phyloP scores from a whole-genome alignment of 2,113 vertebrate species.

The Rana temporaria region DNA sequence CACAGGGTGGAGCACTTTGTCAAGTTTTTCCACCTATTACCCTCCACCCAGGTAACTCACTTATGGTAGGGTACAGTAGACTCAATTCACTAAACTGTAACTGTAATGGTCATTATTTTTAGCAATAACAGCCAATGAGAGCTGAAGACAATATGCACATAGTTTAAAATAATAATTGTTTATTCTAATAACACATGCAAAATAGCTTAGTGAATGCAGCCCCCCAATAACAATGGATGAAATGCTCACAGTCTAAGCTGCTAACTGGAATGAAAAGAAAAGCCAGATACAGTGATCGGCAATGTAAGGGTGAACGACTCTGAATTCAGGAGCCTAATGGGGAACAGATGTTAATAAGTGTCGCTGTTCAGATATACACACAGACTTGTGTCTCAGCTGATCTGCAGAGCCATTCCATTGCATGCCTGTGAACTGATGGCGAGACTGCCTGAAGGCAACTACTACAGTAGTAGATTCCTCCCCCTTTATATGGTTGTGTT shows the following conservation, averaged over 20 bases:
- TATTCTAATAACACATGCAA: no score
- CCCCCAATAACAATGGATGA: background rate
- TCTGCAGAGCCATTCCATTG: background rate
- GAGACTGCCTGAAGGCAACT: no score
- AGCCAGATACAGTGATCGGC: background rate
- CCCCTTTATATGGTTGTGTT: no score
- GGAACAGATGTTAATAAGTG: conserved; percentile 31
- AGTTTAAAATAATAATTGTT: no score
- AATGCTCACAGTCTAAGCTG: background rate
- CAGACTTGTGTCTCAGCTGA: background rate
- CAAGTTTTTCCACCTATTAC: background rate
- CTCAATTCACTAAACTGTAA: no score
- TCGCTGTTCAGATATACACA: background rate
- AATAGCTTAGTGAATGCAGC: no score
- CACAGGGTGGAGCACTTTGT: conserved; percentile 38
- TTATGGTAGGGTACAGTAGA: no score
- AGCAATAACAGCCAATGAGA: no score
- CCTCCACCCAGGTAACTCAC: background rate
- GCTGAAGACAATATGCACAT: no score
- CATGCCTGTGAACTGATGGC: background rate
- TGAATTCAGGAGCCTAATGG: conserved; percentile 19
- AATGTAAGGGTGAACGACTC: background rate
- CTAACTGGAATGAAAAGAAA: background rate
- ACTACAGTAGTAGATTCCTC: no score
- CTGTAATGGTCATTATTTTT: no score